phyloP scores from a whole-genome alignment of 2,113 vertebrate genomes.

The Istiophorus platypterus region DNA sequence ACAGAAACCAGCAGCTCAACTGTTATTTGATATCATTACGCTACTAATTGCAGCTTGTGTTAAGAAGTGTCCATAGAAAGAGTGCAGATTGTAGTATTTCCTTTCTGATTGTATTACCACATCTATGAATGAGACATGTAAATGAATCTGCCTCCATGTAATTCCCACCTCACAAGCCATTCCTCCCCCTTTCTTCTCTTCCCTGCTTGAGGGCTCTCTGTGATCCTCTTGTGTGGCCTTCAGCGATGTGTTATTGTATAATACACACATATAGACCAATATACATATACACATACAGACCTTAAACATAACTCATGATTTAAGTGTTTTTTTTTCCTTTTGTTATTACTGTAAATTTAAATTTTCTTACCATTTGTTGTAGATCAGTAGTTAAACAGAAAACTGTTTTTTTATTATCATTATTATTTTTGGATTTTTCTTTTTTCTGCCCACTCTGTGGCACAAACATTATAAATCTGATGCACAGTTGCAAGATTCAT shows the following conservation, averaged over 20 bases:
- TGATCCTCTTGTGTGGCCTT: background rate
- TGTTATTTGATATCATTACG: slow-evolving; percentile 22
- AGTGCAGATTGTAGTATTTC: slow-evolving; percentile 25
- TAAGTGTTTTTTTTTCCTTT: background rate
- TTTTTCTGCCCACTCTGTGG: background rate
- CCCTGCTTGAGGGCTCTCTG: slow-evolving; percentile 11
- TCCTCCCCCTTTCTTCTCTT: slow-evolving; percentile 6
- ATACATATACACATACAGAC: background rate
- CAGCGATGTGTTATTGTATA: slow-evolving; percentile 4
- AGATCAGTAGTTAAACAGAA: background rate
- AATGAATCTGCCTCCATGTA: slow-evolving; percentile 23
- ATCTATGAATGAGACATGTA: slow-evolving; percentile 5
- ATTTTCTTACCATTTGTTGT: background rate
- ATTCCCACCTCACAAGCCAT: slow-evolving; percentile 16
- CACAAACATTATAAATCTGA: background rate
- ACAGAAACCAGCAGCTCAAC: background rate
- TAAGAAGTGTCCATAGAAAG: slow-evolving; percentile 1
- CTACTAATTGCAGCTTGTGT: slow-evolving; percentile 3
- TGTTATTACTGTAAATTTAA: background rate
- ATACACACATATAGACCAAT: background rate
- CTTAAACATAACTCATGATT: no score
- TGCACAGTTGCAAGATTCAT: background rate
- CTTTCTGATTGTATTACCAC: slow-evolving; percentile 16
- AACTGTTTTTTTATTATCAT: background rate
- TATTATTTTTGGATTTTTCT: background rate